These are phyloP conservation scores for Nycticorax nycticorax DNA, from an alignment of 2,113 vertebrate genomes.

Conservation along the genomic window DNA sequence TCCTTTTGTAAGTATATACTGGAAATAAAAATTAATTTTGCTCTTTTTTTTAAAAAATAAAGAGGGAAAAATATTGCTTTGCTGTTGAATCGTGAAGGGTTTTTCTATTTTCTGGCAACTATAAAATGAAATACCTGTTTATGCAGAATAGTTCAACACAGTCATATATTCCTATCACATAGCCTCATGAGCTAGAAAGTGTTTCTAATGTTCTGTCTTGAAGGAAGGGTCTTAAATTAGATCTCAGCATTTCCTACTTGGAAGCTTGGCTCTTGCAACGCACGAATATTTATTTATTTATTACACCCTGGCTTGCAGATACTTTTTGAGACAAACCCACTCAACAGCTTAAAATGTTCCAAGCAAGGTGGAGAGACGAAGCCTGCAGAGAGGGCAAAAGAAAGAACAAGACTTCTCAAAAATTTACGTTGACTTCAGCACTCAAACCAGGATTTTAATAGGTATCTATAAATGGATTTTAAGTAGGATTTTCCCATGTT, in stretches of 20 bases:
- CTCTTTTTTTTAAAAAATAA: not conserved
- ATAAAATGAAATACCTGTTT: not conserved
- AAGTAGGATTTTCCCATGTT: slow-evolving; percentile 71
- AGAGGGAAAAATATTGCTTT: not conserved
- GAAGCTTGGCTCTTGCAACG: not conserved
- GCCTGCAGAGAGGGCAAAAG: not conserved
- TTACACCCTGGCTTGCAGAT: not conserved
- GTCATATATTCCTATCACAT: not conserved
- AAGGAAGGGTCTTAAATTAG: slow-evolving; percentile 31
- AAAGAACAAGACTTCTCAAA: slow-evolving; percentile 30
- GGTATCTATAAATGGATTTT: slow-evolving; percentile 45
- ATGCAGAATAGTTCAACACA: not conserved
- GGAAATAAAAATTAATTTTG: not conserved
- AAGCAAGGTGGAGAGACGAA: not conserved
- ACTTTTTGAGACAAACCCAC: slow-evolving; percentile 23
- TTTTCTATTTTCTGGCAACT: not conserved
- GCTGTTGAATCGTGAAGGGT: not conserved
- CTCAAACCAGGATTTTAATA: slow-evolving; percentile 60
- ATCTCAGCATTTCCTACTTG: not conserved
- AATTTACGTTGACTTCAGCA: not conserved
- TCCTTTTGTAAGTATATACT: not conserved
- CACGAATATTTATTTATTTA: not conserved
- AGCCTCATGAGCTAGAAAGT: not conserved
- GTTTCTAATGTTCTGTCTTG: not conserved
- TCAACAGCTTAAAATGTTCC: slow-evolving; percentile 6